Percentiles rank a stretch among this genome's conserved stretches.
These are phyloP conservation scores for Halocynthia aurantium DNA, from an alignment of 23 tunicate species.

Conservation along the genomic window DNA sequence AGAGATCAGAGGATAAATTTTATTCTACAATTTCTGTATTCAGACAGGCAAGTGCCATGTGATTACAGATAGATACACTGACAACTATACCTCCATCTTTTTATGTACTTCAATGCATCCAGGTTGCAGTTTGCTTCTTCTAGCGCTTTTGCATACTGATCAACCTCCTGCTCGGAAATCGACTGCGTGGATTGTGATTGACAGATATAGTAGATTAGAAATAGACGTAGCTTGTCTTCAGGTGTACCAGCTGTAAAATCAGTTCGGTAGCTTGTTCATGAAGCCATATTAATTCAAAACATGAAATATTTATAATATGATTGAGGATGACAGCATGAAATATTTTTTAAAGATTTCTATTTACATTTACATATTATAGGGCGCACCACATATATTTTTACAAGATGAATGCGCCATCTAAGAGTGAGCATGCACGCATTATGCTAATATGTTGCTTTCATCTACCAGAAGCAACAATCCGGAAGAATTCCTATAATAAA, in stretches of 20 bases:
- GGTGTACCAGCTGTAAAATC: constrained; percentile 30
- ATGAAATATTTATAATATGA: no score
- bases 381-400: no score
- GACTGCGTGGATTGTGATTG: constrained; percentile 33
- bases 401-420: no score
- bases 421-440: no score
- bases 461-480: no score
- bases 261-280: no score
- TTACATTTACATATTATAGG: no score
- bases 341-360: no score
- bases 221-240: constrained; percentile 74
- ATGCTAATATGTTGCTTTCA: no score
- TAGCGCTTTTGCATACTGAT: constrained; percentile 63
- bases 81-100: constrained; percentile 56
- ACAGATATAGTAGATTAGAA: constrained; percentile 71
- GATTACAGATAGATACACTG: neutral
- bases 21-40: neutral
- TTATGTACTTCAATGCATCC: constrained; percentile 63
- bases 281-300: no score
- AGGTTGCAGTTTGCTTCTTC: constrained; percentile 66
- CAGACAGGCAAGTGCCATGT: neutral
- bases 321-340: no score
- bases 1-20: neutral
- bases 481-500: no score
- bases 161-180: constrained; percentile 35